Conservation (phyloP, 2,113 vertebrate species). For the Riparia riparia region DNA sequence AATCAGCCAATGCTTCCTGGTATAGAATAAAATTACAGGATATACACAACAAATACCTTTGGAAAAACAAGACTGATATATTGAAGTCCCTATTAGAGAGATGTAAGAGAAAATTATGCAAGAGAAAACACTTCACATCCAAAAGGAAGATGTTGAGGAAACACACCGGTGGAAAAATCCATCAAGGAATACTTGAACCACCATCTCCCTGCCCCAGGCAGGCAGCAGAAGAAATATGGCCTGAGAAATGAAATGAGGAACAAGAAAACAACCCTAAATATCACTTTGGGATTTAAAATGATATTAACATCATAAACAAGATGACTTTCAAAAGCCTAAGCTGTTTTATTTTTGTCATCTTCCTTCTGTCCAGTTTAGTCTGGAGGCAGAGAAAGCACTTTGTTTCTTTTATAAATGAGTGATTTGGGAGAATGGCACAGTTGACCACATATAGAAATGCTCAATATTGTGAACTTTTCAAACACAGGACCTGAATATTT, state of each 20-base stretch:
- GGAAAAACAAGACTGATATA: neutral
- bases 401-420: neutral
- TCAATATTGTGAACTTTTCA: neutral
- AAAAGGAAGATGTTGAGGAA: neutral
- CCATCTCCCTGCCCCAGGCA: neutral
- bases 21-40: neutral
- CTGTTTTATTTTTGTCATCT: neutral
- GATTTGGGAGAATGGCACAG: neutral
- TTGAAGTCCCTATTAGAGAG: neutral
- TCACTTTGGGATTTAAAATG: neutral
- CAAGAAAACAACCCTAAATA: neutral
- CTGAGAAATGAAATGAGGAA: neutral
- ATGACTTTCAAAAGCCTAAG: neutral
- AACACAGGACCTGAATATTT: neutral
- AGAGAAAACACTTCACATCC: neutral
- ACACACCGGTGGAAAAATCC: neutral
- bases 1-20: neutral
- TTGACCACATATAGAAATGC: neutral
- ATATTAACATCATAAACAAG: neutral
- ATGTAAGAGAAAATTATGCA: neutral
- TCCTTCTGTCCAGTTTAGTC: constrained; percentile 18
- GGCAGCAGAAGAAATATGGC: neutral
- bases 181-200: neutral
- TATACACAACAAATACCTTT: neutral
- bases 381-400: neutral